Conservation (phyloP, 2,888 invertebrate genomes). For the Drosophila histrio region DNA sequence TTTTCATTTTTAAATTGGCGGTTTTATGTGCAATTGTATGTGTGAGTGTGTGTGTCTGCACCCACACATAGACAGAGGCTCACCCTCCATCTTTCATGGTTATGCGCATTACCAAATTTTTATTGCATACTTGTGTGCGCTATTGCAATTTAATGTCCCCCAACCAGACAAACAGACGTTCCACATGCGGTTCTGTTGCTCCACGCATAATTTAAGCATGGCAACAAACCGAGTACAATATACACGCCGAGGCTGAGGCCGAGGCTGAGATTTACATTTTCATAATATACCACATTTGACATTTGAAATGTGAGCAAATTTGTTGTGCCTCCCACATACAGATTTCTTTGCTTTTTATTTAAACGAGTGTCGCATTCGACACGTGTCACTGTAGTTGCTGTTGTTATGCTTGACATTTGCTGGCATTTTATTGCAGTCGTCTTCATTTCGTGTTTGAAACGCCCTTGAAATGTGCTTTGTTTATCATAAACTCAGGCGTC, state of each 20-base stretch:
- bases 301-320: conserved; percentile 39
- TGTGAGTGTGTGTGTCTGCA: conserved; percentile 44
- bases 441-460: conserved; percentile 35
- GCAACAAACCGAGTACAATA: conserved; percentile 49
- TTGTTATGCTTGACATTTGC: conserved; percentile 25
- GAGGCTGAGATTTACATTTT: conserved; percentile 64
- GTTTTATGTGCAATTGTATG: conserved; percentile 75
- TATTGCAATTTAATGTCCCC: conserved; percentile 81
- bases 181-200: conserved; percentile 77
- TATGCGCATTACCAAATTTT: conserved; percentile 78
- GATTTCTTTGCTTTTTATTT: conserved; percentile 7
- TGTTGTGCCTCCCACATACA: conserved; percentile 30
- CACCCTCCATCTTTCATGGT: conserved; percentile 31
- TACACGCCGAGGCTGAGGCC: conserved; percentile 39
- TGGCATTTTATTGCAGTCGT: conserved; percentile 29
- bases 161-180: conserved; percentile 32
- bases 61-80: conserved; percentile 11
- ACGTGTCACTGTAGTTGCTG: conserved; percentile 35
- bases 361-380: conserved; percentile 29
- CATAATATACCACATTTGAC: conserved; percentile 45
- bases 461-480: conserved; percentile 46
- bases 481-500: conserved; percentile 46
- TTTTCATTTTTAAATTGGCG: conserved; percentile 80
- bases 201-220: conserved; percentile 67
- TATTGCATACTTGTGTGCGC: conserved; percentile 78